These are phyloP conservation scores for Rhea americana DNA, from an alignment of 2,113 vertebrate genomes.

Conservation along the genomic window DNA sequence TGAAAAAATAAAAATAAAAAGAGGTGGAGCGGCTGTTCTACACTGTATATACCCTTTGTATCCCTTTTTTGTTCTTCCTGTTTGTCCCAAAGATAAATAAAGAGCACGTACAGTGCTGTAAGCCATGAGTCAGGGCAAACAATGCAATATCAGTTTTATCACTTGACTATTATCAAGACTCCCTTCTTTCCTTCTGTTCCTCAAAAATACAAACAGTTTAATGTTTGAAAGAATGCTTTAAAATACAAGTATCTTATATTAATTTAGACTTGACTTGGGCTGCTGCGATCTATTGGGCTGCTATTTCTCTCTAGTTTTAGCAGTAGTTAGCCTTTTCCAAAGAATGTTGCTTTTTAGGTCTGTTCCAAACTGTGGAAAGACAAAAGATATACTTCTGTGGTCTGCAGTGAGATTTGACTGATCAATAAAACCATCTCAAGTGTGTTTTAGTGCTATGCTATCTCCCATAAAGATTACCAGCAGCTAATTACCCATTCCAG, in stretches of 20 bases:
- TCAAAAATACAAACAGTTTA: background rate
- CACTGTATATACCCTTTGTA: background rate
- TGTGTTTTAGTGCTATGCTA: background rate
- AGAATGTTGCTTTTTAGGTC: background rate
- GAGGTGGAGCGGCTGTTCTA: background rate
- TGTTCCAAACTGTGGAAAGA: background rate
- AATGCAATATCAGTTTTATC: background rate
- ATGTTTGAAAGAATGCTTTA: background rate
- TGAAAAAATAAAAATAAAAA: background rate
- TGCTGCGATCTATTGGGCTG: background rate
- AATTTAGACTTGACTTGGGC: background rate
- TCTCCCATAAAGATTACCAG: background rate
- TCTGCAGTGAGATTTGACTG: background rate
- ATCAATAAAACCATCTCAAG: background rate
- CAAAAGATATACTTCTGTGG: background rate
- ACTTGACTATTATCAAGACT: background rate
- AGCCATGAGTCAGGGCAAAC: background rate
- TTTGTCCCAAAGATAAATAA: background rate
- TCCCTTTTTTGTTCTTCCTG: background rate
- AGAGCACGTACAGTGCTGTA: background rate
- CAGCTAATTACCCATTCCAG: background rate
- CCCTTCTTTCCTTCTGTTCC: background rate
- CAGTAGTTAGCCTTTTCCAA: background rate
- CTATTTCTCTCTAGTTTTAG: background rate
- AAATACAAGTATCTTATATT: background rate